phyloP scores from a whole-genome alignment of 1,140 invertebrate species.

The Drosophila bifasciata region DNA sequence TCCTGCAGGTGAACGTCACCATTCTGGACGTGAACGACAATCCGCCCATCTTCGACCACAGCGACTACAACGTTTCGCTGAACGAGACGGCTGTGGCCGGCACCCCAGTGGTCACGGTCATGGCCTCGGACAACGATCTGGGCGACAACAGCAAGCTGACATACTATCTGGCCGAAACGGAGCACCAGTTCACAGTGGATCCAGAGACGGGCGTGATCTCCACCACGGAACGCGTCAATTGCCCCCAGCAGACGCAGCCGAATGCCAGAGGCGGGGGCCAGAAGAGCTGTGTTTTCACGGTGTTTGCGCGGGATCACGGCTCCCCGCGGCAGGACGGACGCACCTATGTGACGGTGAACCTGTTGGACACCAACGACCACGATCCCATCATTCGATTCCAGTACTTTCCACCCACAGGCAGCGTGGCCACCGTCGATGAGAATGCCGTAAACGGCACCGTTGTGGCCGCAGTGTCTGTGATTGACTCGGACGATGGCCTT shows the following conservation, averaged over 20 bases:
- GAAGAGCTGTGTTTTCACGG: conserved; percentile 96
- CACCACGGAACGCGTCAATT: conserved; percentile 91
- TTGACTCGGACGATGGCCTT: conserved; percentile 94
- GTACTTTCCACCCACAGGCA: conserved; percentile 93
- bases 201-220: conserved; percentile 94
- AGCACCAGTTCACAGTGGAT: conserved; percentile 94
- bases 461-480: conserved; percentile 96
- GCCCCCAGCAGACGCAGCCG: conserved; percentile 85
- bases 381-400: conserved; percentile 96
- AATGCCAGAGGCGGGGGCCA: conserved; percentile 85
- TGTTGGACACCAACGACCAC: conserved; percentile 97
- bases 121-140: conserved; percentile 95
- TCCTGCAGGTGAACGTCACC: conserved; percentile 94
- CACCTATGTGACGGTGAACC: conserved; percentile 97
- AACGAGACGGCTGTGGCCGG: conserved; percentile 96
- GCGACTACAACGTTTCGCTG: conserved; percentile 95
- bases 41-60: conserved; percentile 96
- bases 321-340: conserved; percentile 94
- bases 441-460: conserved; percentile 94
- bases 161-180: conserved; percentile 93
- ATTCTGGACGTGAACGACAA: conserved; percentile 98
- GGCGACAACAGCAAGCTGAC: conserved; percentile 96
- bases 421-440: conserved; percentile 95
- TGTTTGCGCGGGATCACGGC: conserved; percentile 96
- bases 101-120: conserved; percentile 94